phyloP scores from a whole-genome alignment of 2,113 vertebrate genomes.

The Halichoerus grypus region DNA sequence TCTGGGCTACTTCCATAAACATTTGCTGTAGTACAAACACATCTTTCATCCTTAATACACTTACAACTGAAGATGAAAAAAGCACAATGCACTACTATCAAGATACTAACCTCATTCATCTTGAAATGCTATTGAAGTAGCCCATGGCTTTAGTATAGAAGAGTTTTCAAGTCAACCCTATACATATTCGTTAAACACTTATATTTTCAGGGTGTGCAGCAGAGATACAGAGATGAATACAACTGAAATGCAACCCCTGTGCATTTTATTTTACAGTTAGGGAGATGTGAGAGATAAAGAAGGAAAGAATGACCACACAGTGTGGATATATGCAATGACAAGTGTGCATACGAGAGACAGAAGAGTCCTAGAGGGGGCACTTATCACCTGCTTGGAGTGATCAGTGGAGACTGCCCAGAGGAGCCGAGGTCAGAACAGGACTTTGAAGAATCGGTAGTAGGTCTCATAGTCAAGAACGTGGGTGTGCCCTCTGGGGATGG shows the following conservation, averaged over 20 bases:
- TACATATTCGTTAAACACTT: neutral
- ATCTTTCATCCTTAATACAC: constrained; percentile 57
- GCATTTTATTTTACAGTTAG: neutral
- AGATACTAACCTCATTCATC: neutral
- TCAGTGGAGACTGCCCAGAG: neutral
- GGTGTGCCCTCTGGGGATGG: neutral
- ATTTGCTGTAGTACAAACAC: constrained; percentile 22
- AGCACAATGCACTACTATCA: neutral
- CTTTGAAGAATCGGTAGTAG: neutral
- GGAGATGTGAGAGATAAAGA: neutral
- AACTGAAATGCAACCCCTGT: neutral
- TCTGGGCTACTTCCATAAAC: constrained; percentile 38
- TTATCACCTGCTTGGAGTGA: neutral
- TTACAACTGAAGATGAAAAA: constrained; percentile 20
- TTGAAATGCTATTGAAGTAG: neutral
- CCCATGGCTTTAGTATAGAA: neutral
- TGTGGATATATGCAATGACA: neutral
- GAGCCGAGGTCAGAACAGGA: neutral
- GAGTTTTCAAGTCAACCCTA: neutral
- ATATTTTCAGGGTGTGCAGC: neutral
- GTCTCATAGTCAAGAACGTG: neutral
- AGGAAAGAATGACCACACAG: neutral
- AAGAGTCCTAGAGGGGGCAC: neutral
- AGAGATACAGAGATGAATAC: neutral
- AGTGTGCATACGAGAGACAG: neutral